Evolutionary conservation across 2,113 vertebrate genomes (phyloP).

Genomic region (Bos javanicus): DNA sequence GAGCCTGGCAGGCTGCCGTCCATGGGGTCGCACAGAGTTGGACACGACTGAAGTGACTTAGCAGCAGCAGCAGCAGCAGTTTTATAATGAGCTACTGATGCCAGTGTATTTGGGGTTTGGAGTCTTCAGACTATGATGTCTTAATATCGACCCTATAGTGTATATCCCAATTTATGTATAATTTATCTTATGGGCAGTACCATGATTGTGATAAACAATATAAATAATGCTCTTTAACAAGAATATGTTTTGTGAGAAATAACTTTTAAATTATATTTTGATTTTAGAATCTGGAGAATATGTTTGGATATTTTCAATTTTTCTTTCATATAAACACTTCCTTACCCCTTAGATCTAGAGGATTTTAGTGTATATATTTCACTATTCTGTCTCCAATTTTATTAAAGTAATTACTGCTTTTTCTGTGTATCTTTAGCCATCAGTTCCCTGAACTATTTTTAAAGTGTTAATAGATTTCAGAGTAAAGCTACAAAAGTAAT

Average conservation of each 20-base stretch:
- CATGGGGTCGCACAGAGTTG: no score
- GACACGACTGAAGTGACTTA: no score
- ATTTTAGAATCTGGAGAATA: neutral
- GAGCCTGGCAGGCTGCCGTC: no score
- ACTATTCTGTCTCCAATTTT: neutral
- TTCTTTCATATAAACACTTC: neutral
- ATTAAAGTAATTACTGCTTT: neutral
- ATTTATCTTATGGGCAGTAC: neutral
- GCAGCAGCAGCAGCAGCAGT: neutral
- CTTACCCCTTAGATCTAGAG: neutral
- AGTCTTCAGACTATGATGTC: neutral
- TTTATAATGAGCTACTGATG: neutral
- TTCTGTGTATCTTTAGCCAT: neutral
- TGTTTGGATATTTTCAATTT: neutral
- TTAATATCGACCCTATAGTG: neutral
- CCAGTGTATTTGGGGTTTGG: neutral
- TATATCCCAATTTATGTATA: neutral
- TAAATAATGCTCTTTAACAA: neutral
- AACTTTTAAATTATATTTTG: neutral
- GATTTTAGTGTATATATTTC: neutral
- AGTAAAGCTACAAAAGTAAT: conserved; percentile 1
- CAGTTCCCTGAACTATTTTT: neutral
- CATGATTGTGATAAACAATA: neutral
- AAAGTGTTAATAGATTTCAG: neutral
- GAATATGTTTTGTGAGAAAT: conserved; percentile 3